Evolutionary conservation across 1,140 invertebrate genomes (phyloP), one percentile per base, ranked within the genome.

Genomic region (Drosophila simulans): DNA sequence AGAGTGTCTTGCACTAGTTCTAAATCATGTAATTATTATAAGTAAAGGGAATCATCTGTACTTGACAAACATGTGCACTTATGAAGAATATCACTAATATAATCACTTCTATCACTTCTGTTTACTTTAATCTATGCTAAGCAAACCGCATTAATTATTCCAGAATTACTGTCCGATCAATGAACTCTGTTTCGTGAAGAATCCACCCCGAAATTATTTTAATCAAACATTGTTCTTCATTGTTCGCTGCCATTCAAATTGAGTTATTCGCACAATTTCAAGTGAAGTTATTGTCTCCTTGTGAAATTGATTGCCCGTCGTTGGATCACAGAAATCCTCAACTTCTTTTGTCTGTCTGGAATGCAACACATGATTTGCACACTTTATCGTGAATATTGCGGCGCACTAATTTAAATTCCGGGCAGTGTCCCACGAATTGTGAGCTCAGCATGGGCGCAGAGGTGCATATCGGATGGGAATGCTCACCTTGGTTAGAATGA

Each of bases 361-460:
- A 59, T 59, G 59, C 66, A 31, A 40, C 78, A 70, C 62, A 69
- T 69, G 52, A 76, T 74, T 82, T 77, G 43, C 49, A 72, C 72
- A 77, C 70, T 56, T 82, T 64, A 51, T 53, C 59, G 62, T 71
- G 60, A 37, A 35, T 56, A 40, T 63, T 69, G 54, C 43, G 65
- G 51, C 17, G 27, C 78, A 65, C 83, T 88, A 62, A 86, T 86
- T 86, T 39, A 82, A 82, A 86, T 86, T 86, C 82, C 75, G 43
- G 17, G 65, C 78, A 46, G 52, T 77, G 13, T 59, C 63, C 48
- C 75, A 31, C 17, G 27, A 65, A 43, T 11, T 10, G 20, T 20
- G 27, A 4, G 17, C 31, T 17, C 27, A 10, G n/a, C 20, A 34
- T n/a, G 11, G 13, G 57, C 15, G 12, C 40, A 15, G 31, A 35